Percentiles rank a stretch among this genome's conserved stretches.
phyloP scores from a whole-genome alignment of 1,140 invertebrate species.

The Andricus grossulariae region DNA sequence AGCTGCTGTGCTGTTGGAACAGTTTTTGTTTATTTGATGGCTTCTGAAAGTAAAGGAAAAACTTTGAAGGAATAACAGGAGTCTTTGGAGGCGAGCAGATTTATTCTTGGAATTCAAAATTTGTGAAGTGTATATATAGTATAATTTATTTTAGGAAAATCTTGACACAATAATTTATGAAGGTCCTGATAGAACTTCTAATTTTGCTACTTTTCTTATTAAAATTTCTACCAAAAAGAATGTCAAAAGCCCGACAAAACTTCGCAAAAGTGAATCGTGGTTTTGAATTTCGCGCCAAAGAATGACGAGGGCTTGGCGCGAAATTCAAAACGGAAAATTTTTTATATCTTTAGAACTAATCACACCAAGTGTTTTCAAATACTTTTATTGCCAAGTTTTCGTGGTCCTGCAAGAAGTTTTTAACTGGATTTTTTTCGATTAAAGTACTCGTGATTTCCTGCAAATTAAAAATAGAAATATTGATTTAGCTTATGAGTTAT shows the following conservation, averaged over 20 bases:
- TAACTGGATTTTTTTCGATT: too few species aligned
- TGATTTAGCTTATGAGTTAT: too few species aligned
- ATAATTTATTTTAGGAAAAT: too few species aligned
- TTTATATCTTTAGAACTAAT: too few species aligned
- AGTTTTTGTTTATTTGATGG: slow-evolving; percentile 84
- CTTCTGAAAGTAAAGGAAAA: slow-evolving; percentile 94
- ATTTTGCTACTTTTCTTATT: too few species aligned
- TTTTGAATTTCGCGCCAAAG: not conserved
- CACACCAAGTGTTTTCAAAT: too few species aligned
- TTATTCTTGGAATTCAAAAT: not conserved
- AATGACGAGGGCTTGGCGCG: not conserved
- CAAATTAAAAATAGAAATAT: too few species aligned
- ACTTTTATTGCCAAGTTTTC: not conserved
- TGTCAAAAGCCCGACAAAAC: not conserved
- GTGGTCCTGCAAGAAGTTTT: too few species aligned
- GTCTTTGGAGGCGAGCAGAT: not conserved
- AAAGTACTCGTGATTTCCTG: too few species aligned
- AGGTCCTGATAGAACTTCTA: too few species aligned
- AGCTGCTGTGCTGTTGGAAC: slow-evolving; percentile 81
- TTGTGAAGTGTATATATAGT: too few species aligned
- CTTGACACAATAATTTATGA: too few species aligned
- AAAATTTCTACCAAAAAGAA: not conserved
- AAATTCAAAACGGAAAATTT: not conserved
- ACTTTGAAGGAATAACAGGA: slow-evolving; percentile 87
- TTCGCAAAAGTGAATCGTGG: not conserved